Evolutionary conservation across 1,140 invertebrate species (phyloP), one percentile per base, ranked within the genome.

Genomic region (Drosophila fuyamai): DNA sequence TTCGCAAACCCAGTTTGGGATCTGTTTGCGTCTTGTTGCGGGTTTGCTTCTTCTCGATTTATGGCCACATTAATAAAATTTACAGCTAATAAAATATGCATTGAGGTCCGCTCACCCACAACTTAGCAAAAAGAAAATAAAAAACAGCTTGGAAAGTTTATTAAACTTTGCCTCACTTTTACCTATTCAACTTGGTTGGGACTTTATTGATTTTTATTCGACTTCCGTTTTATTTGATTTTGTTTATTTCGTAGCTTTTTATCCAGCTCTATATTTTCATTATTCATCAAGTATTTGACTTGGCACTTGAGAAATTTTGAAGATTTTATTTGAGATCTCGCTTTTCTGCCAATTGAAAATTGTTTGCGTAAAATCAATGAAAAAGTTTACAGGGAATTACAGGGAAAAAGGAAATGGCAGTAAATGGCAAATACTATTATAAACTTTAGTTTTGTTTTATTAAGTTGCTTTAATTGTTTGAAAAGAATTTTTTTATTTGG

Each of bases 71-170:
- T 88, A 88, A 88, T 84, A 80, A 83, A 88, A 88, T 88, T 84
- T 88, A 88, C 83, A 89, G 83, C 83, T 89, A 84, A 88, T 88
- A 88, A 88, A 88, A 89, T 84, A 84, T 89, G 84, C 76, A 89
- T 55, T 55, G 72, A 63, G 55, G 63, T 78, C 76, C 81, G 35
- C 50, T 77, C 79, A 79, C 83, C 75, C 82, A 81, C 79, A 65
- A 82, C 43, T 71, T 23, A 51, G 18, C 40, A 44, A 35, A 50
- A 40, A 59, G 36, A 62, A 12, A 23, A 59, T 18, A 40, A 27
- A 23, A 16, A 41, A 13, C n/a, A 27, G 13, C 44, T 73, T 35
- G 56, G 68, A 62, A 60, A 74, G 57, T 74, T 74, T 51, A 50
- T 48, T 53, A 29, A 63, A 65, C 54, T 57, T 54, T 76, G 60